A percentile compares a stretch with the other conserved stretches of the same genome.
phyloP scores from a whole-genome alignment of 2,888 invertebrate genomes.

The Tenthredo mesomela region DNA sequence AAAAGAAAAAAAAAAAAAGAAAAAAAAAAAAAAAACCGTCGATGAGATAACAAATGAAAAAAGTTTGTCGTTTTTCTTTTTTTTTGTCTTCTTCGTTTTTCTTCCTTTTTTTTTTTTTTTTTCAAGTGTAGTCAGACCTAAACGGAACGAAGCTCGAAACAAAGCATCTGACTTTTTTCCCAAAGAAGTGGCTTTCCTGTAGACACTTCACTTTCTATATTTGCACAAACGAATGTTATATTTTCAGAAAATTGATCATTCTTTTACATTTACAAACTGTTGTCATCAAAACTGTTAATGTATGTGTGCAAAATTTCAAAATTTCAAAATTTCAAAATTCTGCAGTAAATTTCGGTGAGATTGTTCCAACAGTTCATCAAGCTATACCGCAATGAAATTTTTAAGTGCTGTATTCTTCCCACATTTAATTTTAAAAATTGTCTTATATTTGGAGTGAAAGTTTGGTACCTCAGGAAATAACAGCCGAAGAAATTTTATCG shows the following conservation, averaged over 20 bases:
- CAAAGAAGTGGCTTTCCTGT: not conserved
- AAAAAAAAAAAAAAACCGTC: not conserved
- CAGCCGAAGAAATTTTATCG: not conserved
- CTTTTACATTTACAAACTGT: not conserved
- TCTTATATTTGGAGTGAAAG: not conserved
- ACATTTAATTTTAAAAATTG: not conserved
- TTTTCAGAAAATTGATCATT: not conserved
- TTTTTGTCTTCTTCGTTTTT: not conserved
- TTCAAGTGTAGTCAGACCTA: not conserved
- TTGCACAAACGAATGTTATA: not conserved
- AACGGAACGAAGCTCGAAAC: not conserved
- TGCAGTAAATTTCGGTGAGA: no score
- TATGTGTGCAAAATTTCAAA: no score
- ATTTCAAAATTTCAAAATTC: no score
- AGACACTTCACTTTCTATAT: not conserved
- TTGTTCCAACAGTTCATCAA: no score
- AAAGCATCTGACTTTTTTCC: not conserved
- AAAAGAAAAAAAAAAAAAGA: no score
- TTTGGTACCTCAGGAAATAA: not conserved
- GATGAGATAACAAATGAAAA: not conserved
- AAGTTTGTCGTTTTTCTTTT: not conserved
- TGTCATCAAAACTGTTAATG: not conserved
- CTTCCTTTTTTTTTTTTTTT: not conserved
- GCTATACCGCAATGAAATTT: not conserved
- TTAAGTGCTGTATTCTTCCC: not conserved